These are phyloP conservation scores for Jacana jacana DNA, from an alignment of 2,113 vertebrate genomes.

Conservation along the genomic window DNA sequence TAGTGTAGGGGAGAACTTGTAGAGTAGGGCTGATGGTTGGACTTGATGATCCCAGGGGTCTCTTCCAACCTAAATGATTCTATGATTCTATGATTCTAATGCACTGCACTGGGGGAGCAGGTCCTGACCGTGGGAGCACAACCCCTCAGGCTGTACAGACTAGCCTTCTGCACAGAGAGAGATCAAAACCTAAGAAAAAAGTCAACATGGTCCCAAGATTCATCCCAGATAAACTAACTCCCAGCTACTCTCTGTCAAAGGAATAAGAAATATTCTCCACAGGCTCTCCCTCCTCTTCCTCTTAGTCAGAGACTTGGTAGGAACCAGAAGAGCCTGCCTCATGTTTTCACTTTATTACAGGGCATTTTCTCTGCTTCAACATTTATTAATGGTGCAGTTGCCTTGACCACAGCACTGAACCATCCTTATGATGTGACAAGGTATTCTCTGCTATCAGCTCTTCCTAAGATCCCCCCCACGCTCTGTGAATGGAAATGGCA, in stretches of 20 bases:
- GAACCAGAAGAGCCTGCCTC: not conserved
- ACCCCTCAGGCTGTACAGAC: not conserved
- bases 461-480: not conserved
- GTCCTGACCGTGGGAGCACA: not conserved
- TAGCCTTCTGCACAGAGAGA: not conserved
- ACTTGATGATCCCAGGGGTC: too few relatives aligned
- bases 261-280: not conserved
- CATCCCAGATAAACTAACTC: not conserved
- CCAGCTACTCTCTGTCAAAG: not conserved
- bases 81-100: too few relatives aligned
- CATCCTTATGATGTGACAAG: not conserved
- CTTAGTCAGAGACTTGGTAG: not conserved
- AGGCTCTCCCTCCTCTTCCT: not conserved
- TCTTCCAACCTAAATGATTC: too few relatives aligned
- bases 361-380: not conserved
- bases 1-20: too few relatives aligned
- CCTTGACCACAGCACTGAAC: not conserved
- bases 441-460: not conserved
- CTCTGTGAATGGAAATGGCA: not conserved
- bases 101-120: not conserved
- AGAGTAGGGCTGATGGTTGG: too few relatives aligned
- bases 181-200: not conserved
- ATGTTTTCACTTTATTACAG: not conserved
- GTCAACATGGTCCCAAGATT: not conserved
- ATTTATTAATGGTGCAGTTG: not conserved